phyloP scores from a whole-genome alignment of 2,113 vertebrate species.

The Forbesichthys papilliferus region DNA sequence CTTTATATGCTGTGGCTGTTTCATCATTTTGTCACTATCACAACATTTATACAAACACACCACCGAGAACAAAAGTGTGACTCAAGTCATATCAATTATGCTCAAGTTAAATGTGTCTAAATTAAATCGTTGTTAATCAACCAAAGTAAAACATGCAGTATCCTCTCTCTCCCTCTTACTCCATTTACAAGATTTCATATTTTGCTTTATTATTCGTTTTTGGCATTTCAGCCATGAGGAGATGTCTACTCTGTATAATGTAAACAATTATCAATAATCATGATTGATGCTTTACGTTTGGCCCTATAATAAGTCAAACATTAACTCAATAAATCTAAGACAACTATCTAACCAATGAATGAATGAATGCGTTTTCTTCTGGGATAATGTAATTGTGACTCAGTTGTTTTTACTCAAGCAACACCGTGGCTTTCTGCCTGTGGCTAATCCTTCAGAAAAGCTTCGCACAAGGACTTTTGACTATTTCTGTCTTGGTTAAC shows the following conservation, averaged over 20 bases:
- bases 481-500: slow-evolving; percentile 27
- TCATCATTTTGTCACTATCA: too few relatives aligned
- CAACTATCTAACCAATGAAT: slow-evolving; percentile 27
- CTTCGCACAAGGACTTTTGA: slow-evolving; percentile 11
- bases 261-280: too few relatives aligned
- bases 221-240: slow-evolving; percentile 18
- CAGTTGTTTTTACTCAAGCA: slow-evolving; percentile 57
- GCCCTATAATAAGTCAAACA: slow-evolving; percentile 20
- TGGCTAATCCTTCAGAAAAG: slow-evolving; percentile 22
- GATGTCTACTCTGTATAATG: background rate
- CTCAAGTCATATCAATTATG: too few relatives aligned
- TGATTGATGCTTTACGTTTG: too few relatives aligned
- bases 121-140: too few relatives aligned
- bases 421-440: slow-evolving; percentile 59
- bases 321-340: slow-evolving; percentile 59
- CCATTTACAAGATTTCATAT: too few relatives aligned
- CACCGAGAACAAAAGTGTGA: too few relatives aligned
- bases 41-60: too few relatives aligned
- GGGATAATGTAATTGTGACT: slow-evolving; percentile 35
- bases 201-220: background rate
- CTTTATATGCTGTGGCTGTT: too few relatives aligned
- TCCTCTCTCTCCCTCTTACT: too few relatives aligned
- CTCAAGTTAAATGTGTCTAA: too few relatives aligned
- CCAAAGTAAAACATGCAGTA: too few relatives aligned
- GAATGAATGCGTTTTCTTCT: slow-evolving; percentile 33